Base-by-base conservation (phyloP, 2,888 invertebrate species). In the Erebia epiphron region DNA sequence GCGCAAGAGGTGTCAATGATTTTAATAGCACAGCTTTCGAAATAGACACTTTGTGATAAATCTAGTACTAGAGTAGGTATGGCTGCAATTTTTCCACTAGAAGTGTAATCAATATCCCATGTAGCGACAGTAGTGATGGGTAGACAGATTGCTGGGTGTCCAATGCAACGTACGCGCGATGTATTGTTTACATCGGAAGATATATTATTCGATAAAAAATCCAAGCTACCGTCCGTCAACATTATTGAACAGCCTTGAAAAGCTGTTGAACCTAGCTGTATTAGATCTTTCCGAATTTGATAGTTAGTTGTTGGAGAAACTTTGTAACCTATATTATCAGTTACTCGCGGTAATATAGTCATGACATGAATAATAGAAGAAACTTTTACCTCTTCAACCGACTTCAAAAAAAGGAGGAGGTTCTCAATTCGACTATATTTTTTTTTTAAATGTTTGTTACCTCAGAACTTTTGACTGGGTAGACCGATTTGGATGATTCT, bases 21-120 rank as follows among this genome's bases (percentile, higher is more conserved):
- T 65, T 65, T 65, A 65, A 56, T 43, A 43, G 65, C 13, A 4
- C 11, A 67, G 49, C 58, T 57, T 58, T 67, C 46, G 16, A 16
- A 26, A 46, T 50, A 26, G 66, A 66, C 46, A 58, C 14, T 10
- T 7, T 21, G 58, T 58, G n/a, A 67, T 54, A 67, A 63, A 72
- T 63, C 67, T 58, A 62, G 57, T 50, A 63, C 62, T 41, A 46
- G 46, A 46, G 46, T n/a, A n/a, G n/a, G n/a, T 56, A 66, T 49
- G 18, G 43, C 46, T 63, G 62, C 61, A 16, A 61, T 72, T 69
- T 72, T 72, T 69, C 66, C 50, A 66, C 61, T 62, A 57, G 66
- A 66, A 46, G 49, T 46, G 72, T 72, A 72, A 69, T 72, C 72
- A 72, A 72, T 72, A 69, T 67, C 67, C 72, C 52, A n/a, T 70